These are phyloP conservation scores for Altica lythri DNA, from an alignment of 2,888 invertebrate genomes.

Conservation along the genomic window DNA sequence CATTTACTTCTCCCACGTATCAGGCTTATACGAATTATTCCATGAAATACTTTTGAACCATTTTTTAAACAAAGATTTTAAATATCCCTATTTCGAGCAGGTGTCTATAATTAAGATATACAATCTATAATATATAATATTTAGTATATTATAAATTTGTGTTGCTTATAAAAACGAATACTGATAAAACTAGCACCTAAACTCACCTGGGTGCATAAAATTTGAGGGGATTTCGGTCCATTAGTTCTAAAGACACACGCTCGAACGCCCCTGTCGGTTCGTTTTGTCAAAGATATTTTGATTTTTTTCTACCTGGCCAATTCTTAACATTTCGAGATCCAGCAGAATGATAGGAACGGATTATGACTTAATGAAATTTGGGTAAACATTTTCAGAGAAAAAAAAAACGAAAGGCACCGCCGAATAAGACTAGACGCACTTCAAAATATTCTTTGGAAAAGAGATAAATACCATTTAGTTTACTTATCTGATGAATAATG, in stretches of 20 bases:
- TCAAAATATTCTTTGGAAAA: slow-evolving; percentile 2
- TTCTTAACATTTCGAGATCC: slow-evolving; percentile 36
- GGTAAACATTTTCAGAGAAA: slow-evolving; percentile 35
- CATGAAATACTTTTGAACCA: too few relatives aligned
- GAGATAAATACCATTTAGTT: neutral
- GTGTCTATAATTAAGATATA: too few relatives aligned
- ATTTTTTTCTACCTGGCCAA: slow-evolving; percentile 34
- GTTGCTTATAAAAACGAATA: too few relatives aligned
- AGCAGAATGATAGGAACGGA: slow-evolving; percentile 37
- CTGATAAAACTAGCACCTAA: too few relatives aligned
- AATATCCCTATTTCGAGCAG: too few relatives aligned
- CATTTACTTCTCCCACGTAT: too few relatives aligned
- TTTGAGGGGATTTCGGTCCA: slow-evolving; percentile 50
- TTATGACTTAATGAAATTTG: slow-evolving; percentile 39
- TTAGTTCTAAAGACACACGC: slow-evolving; percentile 53
- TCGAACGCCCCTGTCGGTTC: slow-evolving; percentile 55
- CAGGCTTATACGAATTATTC: too few relatives aligned
- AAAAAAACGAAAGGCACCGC: slow-evolving; percentile 27
- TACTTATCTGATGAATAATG: too few relatives aligned
- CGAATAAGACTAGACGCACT: slow-evolving; percentile 14
- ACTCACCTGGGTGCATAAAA: slow-evolving; percentile 40
- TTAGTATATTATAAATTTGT: too few relatives aligned
- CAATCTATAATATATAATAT: too few relatives aligned
- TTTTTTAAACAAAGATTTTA: too few relatives aligned
- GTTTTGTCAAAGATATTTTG: slow-evolving; percentile 47